Evolutionary conservation across 2,888 invertebrate genomes (phyloP).

Genomic region (Nudaria mundana): DNA sequence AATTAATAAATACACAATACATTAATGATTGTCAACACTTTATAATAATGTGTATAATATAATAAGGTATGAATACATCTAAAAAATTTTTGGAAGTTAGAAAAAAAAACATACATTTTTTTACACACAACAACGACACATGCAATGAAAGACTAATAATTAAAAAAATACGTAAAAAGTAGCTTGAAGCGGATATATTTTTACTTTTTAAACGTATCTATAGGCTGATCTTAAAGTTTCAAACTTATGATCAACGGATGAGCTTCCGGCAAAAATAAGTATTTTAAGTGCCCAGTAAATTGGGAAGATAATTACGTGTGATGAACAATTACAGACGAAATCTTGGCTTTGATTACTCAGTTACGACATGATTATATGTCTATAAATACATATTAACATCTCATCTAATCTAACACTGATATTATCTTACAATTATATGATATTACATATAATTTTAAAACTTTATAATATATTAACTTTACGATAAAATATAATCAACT

Average conservation of each 20-base stretch:
- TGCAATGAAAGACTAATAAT: constrained; percentile 9
- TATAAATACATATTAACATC: constrained; percentile 64
- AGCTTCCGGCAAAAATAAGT: too few species aligned
- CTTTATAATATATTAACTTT: constrained; percentile 60
- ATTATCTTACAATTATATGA: constrained; percentile 61
- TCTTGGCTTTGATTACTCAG: too few species aligned
- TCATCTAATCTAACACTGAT: constrained; percentile 67
- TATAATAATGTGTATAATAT: constrained; percentile 59
- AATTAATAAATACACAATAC: constrained; percentile 71
- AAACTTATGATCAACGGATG: too few species aligned
- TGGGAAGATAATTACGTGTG: too few species aligned
- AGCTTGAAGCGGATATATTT: constrained; percentile 31
- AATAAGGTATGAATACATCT: constrained; percentile 32
- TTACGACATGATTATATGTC: too few species aligned
- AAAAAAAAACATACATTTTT: constrained; percentile 12
- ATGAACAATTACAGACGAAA: too few species aligned
- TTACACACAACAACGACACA: constrained; percentile 26
- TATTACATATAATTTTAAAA: constrained; percentile 66
- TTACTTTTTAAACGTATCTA: constrained; percentile 45
- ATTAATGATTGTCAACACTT: constrained; percentile 67
- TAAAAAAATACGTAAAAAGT: constrained; percentile 7
- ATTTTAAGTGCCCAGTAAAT: too few species aligned
- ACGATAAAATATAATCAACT: constrained; percentile 73
- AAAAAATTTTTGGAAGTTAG: constrained; percentile 31
- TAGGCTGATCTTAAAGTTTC: too few species aligned